These are phyloP conservation scores for Patella depressa DNA, from an alignment of 2,888 invertebrate species.

Conservation along the genomic window DNA sequence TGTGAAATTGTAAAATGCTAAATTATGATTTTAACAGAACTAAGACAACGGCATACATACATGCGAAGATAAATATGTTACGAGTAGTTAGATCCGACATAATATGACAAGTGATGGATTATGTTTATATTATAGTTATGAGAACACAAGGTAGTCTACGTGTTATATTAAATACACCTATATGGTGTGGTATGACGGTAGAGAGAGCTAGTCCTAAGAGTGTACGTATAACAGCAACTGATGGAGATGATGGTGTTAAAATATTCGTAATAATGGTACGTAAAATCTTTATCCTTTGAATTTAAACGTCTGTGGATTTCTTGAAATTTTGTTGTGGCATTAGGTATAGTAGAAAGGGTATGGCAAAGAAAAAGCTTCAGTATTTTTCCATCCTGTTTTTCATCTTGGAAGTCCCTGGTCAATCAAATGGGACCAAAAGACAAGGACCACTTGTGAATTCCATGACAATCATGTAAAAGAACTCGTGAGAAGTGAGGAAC, in stretches of 20 bases:
- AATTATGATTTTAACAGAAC: too few species aligned
- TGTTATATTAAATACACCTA: conserved; percentile 92
- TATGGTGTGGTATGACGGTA: conserved; percentile 93
- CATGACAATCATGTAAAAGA: too few species aligned
- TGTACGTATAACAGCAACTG: conserved; percentile 86
- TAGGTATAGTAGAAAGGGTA: too few species aligned
- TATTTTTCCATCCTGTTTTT: too few species aligned
- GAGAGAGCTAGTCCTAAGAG: conserved; percentile 90
- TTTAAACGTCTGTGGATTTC: not conserved
- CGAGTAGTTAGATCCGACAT: not conserved
- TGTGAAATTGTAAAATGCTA: too few species aligned
- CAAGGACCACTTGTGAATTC: too few species aligned
- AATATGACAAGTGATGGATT: not conserved
- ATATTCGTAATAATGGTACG: conserved; percentile 87
- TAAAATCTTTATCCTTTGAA: not conserved
- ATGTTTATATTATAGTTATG: conserved; percentile 76
- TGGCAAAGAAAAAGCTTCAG: too few species aligned
- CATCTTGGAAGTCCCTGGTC: too few species aligned
- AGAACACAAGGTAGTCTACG: conserved; percentile 90
- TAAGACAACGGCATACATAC: too few species aligned
- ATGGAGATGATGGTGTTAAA: conserved; percentile 80
- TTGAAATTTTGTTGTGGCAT: too few species aligned
- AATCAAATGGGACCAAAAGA: too few species aligned
- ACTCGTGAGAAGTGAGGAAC: too few species aligned
- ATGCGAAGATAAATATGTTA: not conserved